Evolutionary conservation across 2,113 vertebrate genomes (phyloP).

Genomic region (Mesitornis unicolor): DNA sequence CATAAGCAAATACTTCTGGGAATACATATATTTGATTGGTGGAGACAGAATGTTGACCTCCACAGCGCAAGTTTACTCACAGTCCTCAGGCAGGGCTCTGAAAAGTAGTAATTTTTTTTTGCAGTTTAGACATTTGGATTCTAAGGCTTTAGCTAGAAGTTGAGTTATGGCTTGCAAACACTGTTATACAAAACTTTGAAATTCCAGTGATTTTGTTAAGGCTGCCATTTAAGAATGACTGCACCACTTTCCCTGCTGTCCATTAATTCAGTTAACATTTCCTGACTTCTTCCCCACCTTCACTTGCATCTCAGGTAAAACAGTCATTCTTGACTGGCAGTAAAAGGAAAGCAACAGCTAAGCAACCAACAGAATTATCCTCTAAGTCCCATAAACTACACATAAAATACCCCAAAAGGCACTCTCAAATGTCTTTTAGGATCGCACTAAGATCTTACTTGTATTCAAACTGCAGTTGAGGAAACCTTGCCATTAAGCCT

Average conservation of each 20-base stretch:
- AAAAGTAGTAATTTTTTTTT: not conserved
- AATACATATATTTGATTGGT: not conserved
- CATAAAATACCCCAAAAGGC: not conserved
- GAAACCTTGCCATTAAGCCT: slow-evolving; percentile 83
- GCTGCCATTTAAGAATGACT: not conserved
- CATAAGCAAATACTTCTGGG: not conserved
- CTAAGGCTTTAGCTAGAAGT: not conserved
- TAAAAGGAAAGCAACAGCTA: not conserved
- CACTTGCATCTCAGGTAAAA: not conserved
- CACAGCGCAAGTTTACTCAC: not conserved
- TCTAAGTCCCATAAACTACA: not conserved
- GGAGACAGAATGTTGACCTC: not conserved
- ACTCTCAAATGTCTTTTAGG: not conserved
- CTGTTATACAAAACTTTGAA: not conserved
- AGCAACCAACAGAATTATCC: not conserved
- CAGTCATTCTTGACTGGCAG: not conserved
- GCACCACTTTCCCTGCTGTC: not conserved
- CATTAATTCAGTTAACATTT: not conserved
- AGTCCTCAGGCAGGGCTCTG: not conserved
- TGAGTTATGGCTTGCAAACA: not conserved
- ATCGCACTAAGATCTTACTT: slow-evolving; percentile 70
- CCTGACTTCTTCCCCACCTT: not conserved
- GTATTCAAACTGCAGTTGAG: slow-evolving; percentile 90
- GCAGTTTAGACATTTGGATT: not conserved
- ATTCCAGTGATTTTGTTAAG: not conserved